Conservation (phyloP, 2,113 vertebrate genomes). For the Labeo rohita region DNA sequence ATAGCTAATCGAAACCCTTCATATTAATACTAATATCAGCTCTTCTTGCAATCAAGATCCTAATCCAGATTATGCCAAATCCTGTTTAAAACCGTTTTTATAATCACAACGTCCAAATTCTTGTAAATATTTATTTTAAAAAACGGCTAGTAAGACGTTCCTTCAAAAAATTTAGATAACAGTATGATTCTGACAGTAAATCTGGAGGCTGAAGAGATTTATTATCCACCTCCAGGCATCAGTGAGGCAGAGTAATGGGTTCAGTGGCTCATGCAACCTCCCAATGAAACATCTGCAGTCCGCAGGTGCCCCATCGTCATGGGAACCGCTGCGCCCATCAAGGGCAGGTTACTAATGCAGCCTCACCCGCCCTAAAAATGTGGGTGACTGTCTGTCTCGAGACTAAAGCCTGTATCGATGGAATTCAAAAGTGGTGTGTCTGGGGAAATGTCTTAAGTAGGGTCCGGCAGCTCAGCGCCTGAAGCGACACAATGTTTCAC, state of each 20-base stretch:
- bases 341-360: not conserved
- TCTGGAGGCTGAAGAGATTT: not conserved
- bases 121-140: not conserved
- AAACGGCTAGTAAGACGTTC: not conserved
- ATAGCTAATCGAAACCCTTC: not conserved
- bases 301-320: slow-evolving; percentile 18
- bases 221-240: slow-evolving; percentile 10
- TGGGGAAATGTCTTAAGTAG: not conserved
- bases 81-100: not conserved
- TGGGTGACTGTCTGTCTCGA: not conserved
- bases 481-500: not conserved
- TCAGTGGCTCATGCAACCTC: slow-evolving; percentile 22
- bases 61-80: slow-evolving; percentile 10
- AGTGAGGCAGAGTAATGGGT: slow-evolving; percentile 4
- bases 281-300: slow-evolving; percentile 32
- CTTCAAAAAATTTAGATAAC: not conserved
- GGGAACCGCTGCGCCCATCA: not conserved
- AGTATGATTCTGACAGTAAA: slow-evolving; percentile 4
- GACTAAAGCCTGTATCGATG: not conserved
- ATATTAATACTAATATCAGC: slow-evolving; percentile 14
- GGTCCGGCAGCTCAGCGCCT: not conserved
- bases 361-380: not conserved
- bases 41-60: not conserved
- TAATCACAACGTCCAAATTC: not conserved
- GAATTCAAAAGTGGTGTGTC: not conserved